Evolutionary conservation across 2,797 vertebrate species (phyloP).

Genomic region (Tarsius wallacei): DNA sequence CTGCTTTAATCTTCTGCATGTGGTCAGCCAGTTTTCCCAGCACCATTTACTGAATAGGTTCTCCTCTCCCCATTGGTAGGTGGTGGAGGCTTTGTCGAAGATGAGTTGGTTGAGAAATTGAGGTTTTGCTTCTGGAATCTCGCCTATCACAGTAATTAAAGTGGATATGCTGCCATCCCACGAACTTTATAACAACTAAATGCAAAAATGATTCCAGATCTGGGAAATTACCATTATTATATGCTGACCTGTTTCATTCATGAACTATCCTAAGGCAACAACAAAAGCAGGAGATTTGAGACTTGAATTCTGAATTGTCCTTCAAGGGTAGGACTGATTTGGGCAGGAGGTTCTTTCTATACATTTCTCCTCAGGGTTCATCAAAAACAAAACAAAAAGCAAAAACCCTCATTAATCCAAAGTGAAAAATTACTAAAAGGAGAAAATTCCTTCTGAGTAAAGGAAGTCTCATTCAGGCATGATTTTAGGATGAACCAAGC

Average conservation of each 20-base stretch:
- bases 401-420: not conserved
- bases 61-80: too few relatives aligned
- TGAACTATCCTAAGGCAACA: not conserved
- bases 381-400: not conserved
- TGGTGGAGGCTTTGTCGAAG: too few relatives aligned
- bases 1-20: too few relatives aligned
- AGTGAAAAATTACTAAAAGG: not conserved
- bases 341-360: conserved; percentile 19
- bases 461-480: not conserved
- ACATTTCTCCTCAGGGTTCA: not conserved
- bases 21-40: too few relatives aligned
- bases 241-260: conserved; percentile 62
- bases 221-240: conserved; percentile 74
- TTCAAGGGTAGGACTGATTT: conserved; percentile 18
- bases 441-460: conserved; percentile 43
- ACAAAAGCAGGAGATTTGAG: not conserved
- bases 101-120: too few relatives aligned
- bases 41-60: too few relatives aligned
- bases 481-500: conserved; percentile 40
- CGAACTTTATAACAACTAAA: conserved; percentile 81
- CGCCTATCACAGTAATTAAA: conserved; percentile 84
- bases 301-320: conserved; percentile 20
- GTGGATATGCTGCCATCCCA: conserved; percentile 52
- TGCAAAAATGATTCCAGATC: conserved; percentile 51
- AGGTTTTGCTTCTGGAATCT: too few relatives aligned